These are phyloP conservation scores for Rhamphomyia laevipes DNA, from an alignment of 2,888 invertebrate species.

Conservation along the genomic window DNA sequence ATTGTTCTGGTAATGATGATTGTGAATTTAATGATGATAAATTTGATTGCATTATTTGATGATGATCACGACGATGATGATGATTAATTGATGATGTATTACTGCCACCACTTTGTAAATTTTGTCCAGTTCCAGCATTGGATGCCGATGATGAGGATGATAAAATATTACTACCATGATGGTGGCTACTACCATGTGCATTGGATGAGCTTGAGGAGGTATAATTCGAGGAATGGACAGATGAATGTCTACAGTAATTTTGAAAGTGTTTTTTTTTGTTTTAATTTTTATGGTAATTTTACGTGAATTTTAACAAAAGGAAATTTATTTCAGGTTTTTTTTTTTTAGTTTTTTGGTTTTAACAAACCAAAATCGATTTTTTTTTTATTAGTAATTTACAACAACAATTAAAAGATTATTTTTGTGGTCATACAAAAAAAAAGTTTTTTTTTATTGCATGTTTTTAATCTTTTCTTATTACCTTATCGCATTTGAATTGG, in stretches of 20 bases:
- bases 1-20: slow-evolving; percentile 1
- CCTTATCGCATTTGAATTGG: slow-evolving; percentile 15
- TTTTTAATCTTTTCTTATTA: slow-evolving; percentile 7
- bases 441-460: background rate
- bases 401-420: too few species aligned
- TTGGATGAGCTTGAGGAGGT: slow-evolving; percentile 19
- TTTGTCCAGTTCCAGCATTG: slow-evolving; percentile 8
- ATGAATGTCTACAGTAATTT: slow-evolving; percentile 18
- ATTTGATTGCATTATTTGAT: slow-evolving; percentile 2
- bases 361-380: background rate
- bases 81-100: background rate
- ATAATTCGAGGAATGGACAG: slow-evolving; percentile 32
- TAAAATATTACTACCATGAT: slow-evolving; percentile 3
- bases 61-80: background rate
- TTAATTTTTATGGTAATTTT: background rate
- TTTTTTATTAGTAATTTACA: background rate
- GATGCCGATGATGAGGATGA: slow-evolving; percentile 10
- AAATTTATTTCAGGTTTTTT: background rate
- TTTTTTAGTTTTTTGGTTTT: too few species aligned
- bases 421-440: too few species aligned
- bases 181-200: slow-evolving; percentile 10
- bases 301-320: background rate
- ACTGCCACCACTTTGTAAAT: slow-evolving; percentile 4
- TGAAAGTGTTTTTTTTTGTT: background rate
- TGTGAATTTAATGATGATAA: slow-evolving; percentile 2